These are phyloP conservation scores for Jordanella pulchra DNA, from an alignment of 2,797 vertebrate genomes.

Conservation along the genomic window DNA sequence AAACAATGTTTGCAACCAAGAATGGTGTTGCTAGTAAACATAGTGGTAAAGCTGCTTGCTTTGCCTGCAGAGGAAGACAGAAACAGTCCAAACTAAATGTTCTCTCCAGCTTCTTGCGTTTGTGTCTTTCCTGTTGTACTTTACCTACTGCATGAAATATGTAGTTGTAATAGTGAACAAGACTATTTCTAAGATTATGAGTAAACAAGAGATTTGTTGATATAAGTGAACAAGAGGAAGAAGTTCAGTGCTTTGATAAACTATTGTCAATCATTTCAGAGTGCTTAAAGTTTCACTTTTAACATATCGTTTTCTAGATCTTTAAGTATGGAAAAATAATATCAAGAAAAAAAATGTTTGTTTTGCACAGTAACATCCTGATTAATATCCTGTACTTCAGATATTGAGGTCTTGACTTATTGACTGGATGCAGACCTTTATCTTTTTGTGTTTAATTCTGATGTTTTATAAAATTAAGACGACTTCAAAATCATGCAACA, in stretches of 20 bases:
- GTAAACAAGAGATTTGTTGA: constrained; percentile 16
- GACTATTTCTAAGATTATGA: not conserved
- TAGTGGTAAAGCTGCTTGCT: not conserved
- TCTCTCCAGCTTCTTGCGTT: constrained; percentile 17
- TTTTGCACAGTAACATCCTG: not conserved
- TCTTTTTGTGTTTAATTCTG: not conserved
- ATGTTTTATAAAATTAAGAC: not conserved
- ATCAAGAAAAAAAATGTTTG: not conserved
- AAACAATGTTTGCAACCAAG: not conserved
- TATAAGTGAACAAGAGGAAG: constrained; percentile 32
- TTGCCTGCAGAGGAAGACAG: constrained; percentile 24
- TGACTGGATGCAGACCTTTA: not conserved
- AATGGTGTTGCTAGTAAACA: constrained; percentile 18
- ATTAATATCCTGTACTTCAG: not conserved
- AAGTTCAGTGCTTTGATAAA: constrained; percentile 18
- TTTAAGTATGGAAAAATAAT: not conserved
- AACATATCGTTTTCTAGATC: not conserved
- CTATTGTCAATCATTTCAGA: constrained; percentile 32
- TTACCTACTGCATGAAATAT: constrained; percentile 25
- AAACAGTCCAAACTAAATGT: constrained; percentile 14
- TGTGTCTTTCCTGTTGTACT: constrained; percentile 16
- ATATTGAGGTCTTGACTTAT: not conserved
- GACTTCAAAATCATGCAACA: not conserved
- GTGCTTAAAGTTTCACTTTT: not conserved
- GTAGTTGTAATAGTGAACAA: not conserved